Evolutionary conservation across 2,888 invertebrate species (phyloP), one percentile per base, ranked within the genome.

Genomic region (Pseudeuparius sepicola): DNA sequence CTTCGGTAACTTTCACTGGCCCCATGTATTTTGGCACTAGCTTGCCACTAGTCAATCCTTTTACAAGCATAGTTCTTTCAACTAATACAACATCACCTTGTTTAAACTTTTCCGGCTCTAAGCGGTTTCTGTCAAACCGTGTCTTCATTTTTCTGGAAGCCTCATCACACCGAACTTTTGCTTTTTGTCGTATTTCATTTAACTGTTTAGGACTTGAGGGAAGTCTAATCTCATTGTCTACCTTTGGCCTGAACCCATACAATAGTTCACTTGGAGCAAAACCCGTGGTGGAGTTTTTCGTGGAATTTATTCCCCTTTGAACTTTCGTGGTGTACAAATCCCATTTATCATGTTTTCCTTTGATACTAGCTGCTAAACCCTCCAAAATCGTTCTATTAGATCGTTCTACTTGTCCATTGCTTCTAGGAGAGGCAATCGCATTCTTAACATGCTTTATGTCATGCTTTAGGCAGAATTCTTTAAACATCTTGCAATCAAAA

Each of bases 341-440:
- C 34, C 28, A 34, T 18, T 7, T n/a, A 13, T 18, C 17, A 17
- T 34, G 27, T 2, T 34, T 9, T 3, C 16, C 28, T 12, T 11
- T 17, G 14, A 34, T 28, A 4, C 15, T 2, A 9, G 34, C 20
- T 3, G 20, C 18, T 16, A 34, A n/a, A 10, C 27, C 24, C 9
- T 33, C 33, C 14, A 33, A 18, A 11, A 33, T 33, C 7, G 33
- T 33, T 14, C 33, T 11, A 14, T 33, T 33, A 9, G 24, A 24
- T 16, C 33, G 5, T 29, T 35, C 35, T 14, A 30, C 35, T 7
- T 35, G 35, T 2, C 30, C 35, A 29, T 35, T 35, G 12, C 29
- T 29, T 29, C 29, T 17, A 7, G 29, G 35, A 18, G 29, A 35
- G 4, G 35, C 35, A 12, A 35, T 35, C 3, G 36, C 30, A 24